Evolutionary conservation across 2,888 invertebrate genomes (phyloP).

Genomic region (Hypercompe scribonia): DNA sequence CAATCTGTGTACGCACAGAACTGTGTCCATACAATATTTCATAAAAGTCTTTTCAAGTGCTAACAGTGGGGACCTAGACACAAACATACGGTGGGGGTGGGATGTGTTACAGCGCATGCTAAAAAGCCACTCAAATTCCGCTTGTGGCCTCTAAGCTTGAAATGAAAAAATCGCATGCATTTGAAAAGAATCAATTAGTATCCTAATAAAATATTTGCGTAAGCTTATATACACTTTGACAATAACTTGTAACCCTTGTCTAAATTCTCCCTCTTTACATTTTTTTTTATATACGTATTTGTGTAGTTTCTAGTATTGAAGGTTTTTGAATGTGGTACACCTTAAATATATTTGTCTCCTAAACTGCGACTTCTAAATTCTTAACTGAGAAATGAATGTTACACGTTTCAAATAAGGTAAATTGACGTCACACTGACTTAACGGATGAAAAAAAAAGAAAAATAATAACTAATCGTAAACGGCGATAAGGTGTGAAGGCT

Average conservation of each 20-base stretch:
- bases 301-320: no score
- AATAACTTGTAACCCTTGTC: no score
- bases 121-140: not conserved
- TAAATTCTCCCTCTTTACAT: no score
- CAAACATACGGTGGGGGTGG: slow-evolving; percentile 17
- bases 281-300: no score
- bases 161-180: slow-evolving; percentile 7
- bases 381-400: not conserved
- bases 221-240: no score
- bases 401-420: not conserved
- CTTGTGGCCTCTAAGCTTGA: slow-evolving; percentile 2
- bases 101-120: no score
- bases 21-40: slow-evolving; percentile 5
- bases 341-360: no score
- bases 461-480: slow-evolving; percentile 44
- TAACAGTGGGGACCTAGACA: no score
- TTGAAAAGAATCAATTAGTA: not conserved
- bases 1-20: not conserved
- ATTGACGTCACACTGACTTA: not conserved
- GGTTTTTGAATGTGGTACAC: no score
- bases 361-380: no score
- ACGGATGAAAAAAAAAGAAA: slow-evolving; percentile 7
- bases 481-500: slow-evolving; percentile 36
- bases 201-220: no score
- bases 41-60: not conserved